Percentiles rank a stretch among this genome's conserved stretches.
Evolutionary conservation across 1,140 invertebrate species (phyloP).

Genomic region (Daktulosphaira vitifoliae): DNA sequence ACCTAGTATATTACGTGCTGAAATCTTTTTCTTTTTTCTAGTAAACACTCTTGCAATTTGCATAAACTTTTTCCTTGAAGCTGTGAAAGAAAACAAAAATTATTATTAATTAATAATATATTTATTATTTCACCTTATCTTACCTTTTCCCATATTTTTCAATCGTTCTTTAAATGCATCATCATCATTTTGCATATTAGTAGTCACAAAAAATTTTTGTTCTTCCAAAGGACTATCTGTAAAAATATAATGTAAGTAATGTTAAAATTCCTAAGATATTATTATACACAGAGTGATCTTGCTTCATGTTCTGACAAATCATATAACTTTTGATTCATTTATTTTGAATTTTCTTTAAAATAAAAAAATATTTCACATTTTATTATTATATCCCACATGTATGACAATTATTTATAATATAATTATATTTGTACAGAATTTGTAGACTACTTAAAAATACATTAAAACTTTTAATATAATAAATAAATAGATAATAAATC

Average conservation of each 20-base stretch:
- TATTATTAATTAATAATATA: conserved; percentile 11
- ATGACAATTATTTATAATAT: no score
- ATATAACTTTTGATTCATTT: no score
- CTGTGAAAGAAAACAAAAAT: conserved; percentile 44
- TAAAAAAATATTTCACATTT: no score
- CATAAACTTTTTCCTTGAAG: conserved; percentile 71
- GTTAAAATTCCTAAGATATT: conserved; percentile 40
- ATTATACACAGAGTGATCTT: conserved; percentile 32
- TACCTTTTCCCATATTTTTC: conserved; percentile 79
- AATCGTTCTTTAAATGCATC: conserved; percentile 73
- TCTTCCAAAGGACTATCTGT: conserved; percentile 18
- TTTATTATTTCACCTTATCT: conserved; percentile 29
- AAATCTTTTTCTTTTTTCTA: conserved; percentile 56
- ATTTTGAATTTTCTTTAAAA: no score
- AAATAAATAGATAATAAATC: no score
- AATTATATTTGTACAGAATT: no score
- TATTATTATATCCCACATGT: conserved; percentile 37
- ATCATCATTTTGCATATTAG: conserved; percentile 46
- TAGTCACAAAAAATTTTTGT: conserved; percentile 10
- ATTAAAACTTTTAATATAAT: no score
- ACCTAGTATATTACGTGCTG: conserved; percentile 44
- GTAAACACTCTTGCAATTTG: conserved; percentile 70
- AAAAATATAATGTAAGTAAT: conserved; percentile 4
- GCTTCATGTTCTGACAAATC: conserved; percentile 36
- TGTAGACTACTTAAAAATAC: no score